Evolutionary conservation across 2,888 invertebrate genomes (phyloP).

Genomic region (Caradrina kadenii): DNA sequence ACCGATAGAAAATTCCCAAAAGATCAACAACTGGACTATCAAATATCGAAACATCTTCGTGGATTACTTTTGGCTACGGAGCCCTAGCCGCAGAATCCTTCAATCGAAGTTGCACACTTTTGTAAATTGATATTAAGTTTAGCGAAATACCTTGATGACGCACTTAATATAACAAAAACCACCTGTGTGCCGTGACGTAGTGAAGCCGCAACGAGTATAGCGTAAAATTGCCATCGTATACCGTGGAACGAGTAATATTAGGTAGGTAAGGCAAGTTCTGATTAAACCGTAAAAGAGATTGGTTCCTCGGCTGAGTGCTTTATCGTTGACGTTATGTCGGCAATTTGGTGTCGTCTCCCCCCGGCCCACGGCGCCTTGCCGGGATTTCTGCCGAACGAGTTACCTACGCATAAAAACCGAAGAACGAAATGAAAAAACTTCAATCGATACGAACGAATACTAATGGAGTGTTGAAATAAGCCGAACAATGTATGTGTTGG

Average conservation of each 20-base stretch:
- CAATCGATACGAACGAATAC: slow-evolving; percentile 57
- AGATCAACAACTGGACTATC: neutral
- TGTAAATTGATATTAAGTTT: slow-evolving; percentile 20
- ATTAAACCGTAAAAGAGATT: slow-evolving; percentile 90
- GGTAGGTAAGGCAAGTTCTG: slow-evolving; percentile 81
- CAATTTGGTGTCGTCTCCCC: slow-evolving; percentile 80
- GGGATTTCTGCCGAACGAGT: slow-evolving; percentile 66
- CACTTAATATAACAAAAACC: slow-evolving; percentile 57
- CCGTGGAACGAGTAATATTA: slow-evolving; percentile 72
- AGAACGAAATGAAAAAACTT: slow-evolving; percentile 65
- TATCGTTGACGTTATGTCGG: slow-evolving; percentile 86
- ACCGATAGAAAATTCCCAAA: neutral
- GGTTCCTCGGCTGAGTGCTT: slow-evolving; percentile 86
- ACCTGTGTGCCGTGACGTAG: slow-evolving; percentile 59
- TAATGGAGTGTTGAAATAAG: slow-evolving; percentile 55
- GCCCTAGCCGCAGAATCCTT: neutral
- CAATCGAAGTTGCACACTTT: slow-evolving; percentile 6
- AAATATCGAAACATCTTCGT: neutral
- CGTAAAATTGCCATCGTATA: slow-evolving; percentile 75
- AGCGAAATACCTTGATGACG: slow-evolving; percentile 25
- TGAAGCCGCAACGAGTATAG: slow-evolving; percentile 65
- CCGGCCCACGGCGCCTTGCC: slow-evolving; percentile 60
- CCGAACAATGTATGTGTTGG: slow-evolving; percentile 46
- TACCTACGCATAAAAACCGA: slow-evolving; percentile 63
- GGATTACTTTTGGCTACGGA: slow-evolving; percentile 7